Evolutionary conservation across 2,797 vertebrate species (phyloP), one percentile per base, ranked within the genome.

Genomic region (Columba guinea): DNA sequence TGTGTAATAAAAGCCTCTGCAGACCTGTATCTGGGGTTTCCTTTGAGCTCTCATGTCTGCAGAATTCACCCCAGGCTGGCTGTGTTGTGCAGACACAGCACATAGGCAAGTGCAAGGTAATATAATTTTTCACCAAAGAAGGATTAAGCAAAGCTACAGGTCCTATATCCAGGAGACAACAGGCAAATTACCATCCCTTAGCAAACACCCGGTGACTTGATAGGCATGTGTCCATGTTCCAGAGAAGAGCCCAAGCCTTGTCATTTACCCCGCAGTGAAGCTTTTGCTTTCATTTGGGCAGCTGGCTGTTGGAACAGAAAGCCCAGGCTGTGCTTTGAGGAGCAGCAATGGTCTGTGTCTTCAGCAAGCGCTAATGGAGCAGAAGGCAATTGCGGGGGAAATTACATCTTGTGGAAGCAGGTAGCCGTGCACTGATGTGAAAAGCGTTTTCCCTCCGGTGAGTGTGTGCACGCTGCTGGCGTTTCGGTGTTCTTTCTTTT

Each of bases 371-470:
- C 83, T 93, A 84, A 87, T 59, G 83, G 41, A 87, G 90, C 90
- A 93, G 74, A 93, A 87, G 83, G 79, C 69, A 56, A 90, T 80
- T 80, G 87, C 49, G 44, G 70, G 64, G 69, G 84, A 87, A 93
- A 90, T 88, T 64, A 77, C 90, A 81, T 59, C 79, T 68, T 44
- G 55, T 81, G 75, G 65, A 84, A 60, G 84, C 84, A 90, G 76
- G 91, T 93, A 95, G 76, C 55, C 2, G 1, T 64, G 91, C 76
- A 41, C 13, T 51, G 80, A 73, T 85, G 91, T 37, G 80, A 51
- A 48, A 78, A 88, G 71, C 41, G 41, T 65, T 88, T 78, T 78
- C 75, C 75, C 91, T 76, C 60, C 70, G 39, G 60, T 73, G 79
- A 69, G 18, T 15, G 58, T 34, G 62, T 53, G 56, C 62, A 19